phyloP scores from a whole-genome alignment of 2,888 invertebrate species.

The Tetheella fluctuosa region DNA sequence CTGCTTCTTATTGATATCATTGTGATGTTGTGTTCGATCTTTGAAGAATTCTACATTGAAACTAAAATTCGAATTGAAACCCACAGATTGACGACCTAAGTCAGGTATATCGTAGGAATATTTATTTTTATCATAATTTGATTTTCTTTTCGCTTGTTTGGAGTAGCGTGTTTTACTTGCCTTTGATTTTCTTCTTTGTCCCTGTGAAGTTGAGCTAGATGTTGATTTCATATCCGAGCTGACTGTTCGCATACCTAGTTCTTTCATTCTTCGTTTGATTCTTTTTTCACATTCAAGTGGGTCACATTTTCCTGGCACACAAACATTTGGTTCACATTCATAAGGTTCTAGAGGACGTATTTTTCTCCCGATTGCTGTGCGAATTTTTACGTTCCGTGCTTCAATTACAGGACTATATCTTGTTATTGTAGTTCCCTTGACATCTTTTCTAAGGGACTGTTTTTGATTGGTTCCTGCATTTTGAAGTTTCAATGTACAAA shows the following conservation, averaged over 20 bases:
- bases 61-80: conserved; percentile 35
- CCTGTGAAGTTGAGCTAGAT: conserved; percentile 17
- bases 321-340: conserved; percentile 36
- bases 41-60: conserved; percentile 39
- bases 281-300: conserved; percentile 36
- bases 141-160: neutral
- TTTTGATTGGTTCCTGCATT: conserved; percentile 16
- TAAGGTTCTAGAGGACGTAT: conserved; percentile 23
- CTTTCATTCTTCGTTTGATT: conserved; percentile 28
- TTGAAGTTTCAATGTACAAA: conserved; percentile 42
- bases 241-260: conserved; percentile 20
- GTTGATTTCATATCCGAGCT: conserved; percentile 16
- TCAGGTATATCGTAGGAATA: neutral
- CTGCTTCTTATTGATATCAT: neutral
- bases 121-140: neutral
- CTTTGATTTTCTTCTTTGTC: neutral
- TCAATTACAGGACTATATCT: neutral
- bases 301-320: conserved; percentile 32
- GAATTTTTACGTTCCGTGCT: neutral
- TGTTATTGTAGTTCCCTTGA: neutral
- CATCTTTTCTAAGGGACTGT: neutral
- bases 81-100: conserved; percentile 23
- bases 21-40: conserved; percentile 16
- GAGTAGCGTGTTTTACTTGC: neutral
- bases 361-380: neutral